Conservation (phyloP, 2,797 vertebrate genomes). For the Artibeus lituratus region DNA sequence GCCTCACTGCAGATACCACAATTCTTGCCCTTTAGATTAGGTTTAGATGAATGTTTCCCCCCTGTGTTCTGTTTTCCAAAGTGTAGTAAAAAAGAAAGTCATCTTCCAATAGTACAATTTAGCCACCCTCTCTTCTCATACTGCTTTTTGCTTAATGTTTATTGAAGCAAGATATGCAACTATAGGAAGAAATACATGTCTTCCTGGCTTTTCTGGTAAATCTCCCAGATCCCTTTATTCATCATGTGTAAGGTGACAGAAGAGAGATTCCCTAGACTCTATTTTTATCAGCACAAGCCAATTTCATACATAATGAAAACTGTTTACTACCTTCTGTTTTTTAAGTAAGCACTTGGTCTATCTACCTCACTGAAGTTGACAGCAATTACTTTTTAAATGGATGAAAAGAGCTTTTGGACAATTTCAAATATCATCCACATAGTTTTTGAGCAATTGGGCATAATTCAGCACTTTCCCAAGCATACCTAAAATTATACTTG, state of each 20-base stretch:
- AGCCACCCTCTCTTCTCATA: neutral
- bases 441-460: neutral
- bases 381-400: neutral
- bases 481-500: neutral
- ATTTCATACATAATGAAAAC: neutral
- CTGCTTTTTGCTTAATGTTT: neutral
- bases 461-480: neutral
- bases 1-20: too few species aligned
- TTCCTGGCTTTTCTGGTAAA: neutral
- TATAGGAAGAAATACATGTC: neutral
- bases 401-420: neutral
- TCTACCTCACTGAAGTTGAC: neutral
- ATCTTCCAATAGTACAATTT: neutral
- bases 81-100: neutral
- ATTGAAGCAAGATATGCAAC: neutral
- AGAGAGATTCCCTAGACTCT: neutral
- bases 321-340: neutral
- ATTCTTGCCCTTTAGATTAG: neutral
- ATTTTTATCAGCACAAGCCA: neutral
- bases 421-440: neutral
- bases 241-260: neutral
- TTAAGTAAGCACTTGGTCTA: neutral
- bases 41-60: neutral
- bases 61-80: neutral
- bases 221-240: neutral